A percentile compares a stretch with the other conserved stretches of the same genome.
These are phyloP conservation scores for Sphaerophoria taeniata DNA, from an alignment of 2,888 invertebrate species.

Conservation along the genomic window DNA sequence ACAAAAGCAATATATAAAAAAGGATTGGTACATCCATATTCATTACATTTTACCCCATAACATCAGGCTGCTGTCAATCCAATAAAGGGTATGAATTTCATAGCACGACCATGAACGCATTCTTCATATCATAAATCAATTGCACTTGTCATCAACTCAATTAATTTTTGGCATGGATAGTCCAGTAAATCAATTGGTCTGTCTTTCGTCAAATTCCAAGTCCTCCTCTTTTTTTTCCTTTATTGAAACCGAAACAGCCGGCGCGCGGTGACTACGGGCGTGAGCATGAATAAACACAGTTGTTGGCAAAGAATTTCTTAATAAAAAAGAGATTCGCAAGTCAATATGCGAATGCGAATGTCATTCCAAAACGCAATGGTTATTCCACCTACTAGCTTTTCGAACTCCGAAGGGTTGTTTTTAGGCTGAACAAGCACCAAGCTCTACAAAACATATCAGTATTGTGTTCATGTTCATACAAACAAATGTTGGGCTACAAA, in stretches of 20 bases:
- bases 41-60: slow-evolving; percentile 67
- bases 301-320: background rate
- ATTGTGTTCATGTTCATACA: too few relatives aligned
- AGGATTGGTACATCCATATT: slow-evolving; percentile 61
- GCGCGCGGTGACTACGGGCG: slow-evolving; percentile 59
- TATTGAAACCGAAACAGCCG: slow-evolving; percentile 37
- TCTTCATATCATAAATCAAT: slow-evolving; percentile 80
- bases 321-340: too few relatives aligned
- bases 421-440: too few relatives aligned
- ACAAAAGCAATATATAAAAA: slow-evolving; percentile 4
- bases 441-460: too few relatives aligned
- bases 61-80: slow-evolving; percentile 62
- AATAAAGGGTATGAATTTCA: slow-evolving; percentile 70
- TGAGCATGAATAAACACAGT: slow-evolving; percentile 67
- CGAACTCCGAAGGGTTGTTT: too few relatives aligned
- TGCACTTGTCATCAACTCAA: slow-evolving; percentile 83
- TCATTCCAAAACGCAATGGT: too few relatives aligned
- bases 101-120: slow-evolving; percentile 56
- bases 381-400: too few relatives aligned
- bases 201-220: slow-evolving; percentile 45
- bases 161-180: slow-evolving; percentile 83
- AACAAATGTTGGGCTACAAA: too few relatives aligned
- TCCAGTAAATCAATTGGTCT: slow-evolving; percentile 81
- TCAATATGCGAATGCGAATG: too few relatives aligned
- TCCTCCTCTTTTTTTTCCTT: slow-evolving; percentile 34